phyloP scores from a whole-genome alignment of 2,888 invertebrate genomes.

The Drosophila mettleri region DNA sequence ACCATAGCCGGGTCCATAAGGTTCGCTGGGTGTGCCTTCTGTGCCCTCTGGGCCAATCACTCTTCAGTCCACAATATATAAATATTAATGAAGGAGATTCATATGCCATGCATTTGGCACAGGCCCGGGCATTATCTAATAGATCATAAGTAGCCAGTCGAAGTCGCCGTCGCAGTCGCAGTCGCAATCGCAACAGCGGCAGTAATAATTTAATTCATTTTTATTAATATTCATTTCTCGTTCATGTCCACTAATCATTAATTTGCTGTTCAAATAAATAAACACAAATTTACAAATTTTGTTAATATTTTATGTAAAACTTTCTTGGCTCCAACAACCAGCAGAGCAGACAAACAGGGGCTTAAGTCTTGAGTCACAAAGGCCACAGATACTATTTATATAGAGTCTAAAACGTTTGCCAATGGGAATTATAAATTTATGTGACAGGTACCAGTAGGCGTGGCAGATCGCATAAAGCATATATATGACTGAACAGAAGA shows the following conservation, averaged over 20 bases:
- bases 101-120: constrained; percentile 46
- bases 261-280: constrained; percentile 3
- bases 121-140: constrained; percentile 44
- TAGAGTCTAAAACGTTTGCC: too few species aligned
- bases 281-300: constrained; percentile 1
- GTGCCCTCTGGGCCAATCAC: constrained; percentile 31
- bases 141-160: constrained; percentile 24
- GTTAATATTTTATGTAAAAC: constrained; percentile 13
- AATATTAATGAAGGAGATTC: constrained; percentile 51
- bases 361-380: too few species aligned
- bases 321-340: constrained; percentile 18
- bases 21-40: constrained; percentile 39
- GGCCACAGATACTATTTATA: too few species aligned
- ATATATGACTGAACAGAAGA: not conserved
- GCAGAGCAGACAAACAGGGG: not conserved
- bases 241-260: constrained; percentile 25
- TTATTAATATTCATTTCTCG: constrained; percentile 48
- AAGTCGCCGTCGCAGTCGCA: not conserved
- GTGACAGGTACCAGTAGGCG: not conserved
- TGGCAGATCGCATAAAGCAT: not conserved
- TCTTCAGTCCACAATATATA: constrained; percentile 18
- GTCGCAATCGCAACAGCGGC: constrained; percentile 2
- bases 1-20: not conserved
- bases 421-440: too few species aligned
- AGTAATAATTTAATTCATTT: constrained; percentile 43